A percentile compares a stretch with the other conserved stretches of the same genome.
phyloP scores from a whole-genome alignment of 2,797 vertebrate species.

The Amblyopsis hoosieri region DNA sequence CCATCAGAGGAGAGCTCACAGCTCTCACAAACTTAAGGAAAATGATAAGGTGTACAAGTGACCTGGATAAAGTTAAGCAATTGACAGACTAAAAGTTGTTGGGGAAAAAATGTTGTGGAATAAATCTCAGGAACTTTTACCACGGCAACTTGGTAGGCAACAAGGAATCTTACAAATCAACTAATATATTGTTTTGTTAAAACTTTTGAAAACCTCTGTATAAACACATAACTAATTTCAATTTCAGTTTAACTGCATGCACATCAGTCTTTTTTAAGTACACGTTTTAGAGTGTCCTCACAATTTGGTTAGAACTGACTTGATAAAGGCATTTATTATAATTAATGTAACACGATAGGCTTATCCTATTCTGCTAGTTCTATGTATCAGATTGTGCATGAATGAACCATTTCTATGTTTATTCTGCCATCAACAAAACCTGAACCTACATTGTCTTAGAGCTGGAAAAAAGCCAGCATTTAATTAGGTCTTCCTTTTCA shows the following conservation, averaged over 20 bases:
- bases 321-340: no score
- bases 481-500: constrained; percentile 29
- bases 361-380: neutral
- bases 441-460: constrained; percentile 3
- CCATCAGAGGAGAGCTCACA: constrained; percentile 18
- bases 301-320: no score
- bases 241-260: no score
- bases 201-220: no score
- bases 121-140: no score
- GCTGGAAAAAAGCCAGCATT: constrained; percentile 12
- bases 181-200: no score
- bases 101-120: constrained; percentile 11
- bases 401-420: neutral
- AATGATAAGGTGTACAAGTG: constrained; percentile 14
- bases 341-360: no score
- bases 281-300: no score
- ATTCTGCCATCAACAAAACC: neutral
- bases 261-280: no score
- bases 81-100: neutral
- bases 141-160: no score
- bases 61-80: constrained; percentile 38
- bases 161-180: no score
- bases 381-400: neutral
- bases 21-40: neutral
- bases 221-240: no score